These are phyloP conservation scores for Antheraea mylitta DNA, from an alignment of 1,140 invertebrate genomes.

Conservation along the genomic window DNA sequence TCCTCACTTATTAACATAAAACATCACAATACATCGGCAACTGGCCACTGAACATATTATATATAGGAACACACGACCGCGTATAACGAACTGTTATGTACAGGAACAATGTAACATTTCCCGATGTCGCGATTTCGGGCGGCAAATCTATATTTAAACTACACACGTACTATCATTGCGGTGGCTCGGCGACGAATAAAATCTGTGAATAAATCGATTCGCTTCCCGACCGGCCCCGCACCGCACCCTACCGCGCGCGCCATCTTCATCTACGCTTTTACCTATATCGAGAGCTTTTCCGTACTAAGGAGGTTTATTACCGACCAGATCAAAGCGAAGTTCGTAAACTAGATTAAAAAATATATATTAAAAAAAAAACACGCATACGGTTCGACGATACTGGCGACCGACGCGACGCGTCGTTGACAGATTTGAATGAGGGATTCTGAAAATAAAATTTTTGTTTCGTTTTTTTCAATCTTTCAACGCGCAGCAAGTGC, in stretches of 20 bases:
- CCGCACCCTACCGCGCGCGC: constrained; percentile 44
- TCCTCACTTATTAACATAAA: constrained; percentile 23
- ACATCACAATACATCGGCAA: constrained; percentile 37
- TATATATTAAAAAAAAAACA: constrained; percentile 23
- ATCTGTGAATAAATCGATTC: constrained; percentile 56
- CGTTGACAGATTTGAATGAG: constrained; percentile 28
- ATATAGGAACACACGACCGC: constrained; percentile 43
- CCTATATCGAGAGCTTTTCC: constrained; percentile 40
- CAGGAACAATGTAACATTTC: constrained; percentile 47
- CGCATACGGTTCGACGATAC: constrained; percentile 18
- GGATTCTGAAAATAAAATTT: constrained; percentile 6
- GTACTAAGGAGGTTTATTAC: constrained; percentile 26
- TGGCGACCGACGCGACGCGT: constrained; percentile 23
- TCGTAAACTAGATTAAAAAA: constrained; percentile 21
- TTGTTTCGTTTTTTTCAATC: constrained; percentile 16
- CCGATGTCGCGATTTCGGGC: constrained; percentile 56
- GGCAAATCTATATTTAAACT: constrained; percentile 46
- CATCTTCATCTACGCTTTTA: constrained; percentile 54
- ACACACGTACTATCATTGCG: constrained; percentile 28
- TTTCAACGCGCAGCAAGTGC: constrained; percentile 60
- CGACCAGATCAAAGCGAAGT: constrained; percentile 16
- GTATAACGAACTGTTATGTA: constrained; percentile 30
- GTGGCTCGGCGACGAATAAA: constrained; percentile 65
- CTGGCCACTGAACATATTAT: constrained; percentile 40
- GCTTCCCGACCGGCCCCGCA: constrained; percentile 33